Conservation (phyloP, 2,888 invertebrate genomes). For the Alitta virens region DNA sequence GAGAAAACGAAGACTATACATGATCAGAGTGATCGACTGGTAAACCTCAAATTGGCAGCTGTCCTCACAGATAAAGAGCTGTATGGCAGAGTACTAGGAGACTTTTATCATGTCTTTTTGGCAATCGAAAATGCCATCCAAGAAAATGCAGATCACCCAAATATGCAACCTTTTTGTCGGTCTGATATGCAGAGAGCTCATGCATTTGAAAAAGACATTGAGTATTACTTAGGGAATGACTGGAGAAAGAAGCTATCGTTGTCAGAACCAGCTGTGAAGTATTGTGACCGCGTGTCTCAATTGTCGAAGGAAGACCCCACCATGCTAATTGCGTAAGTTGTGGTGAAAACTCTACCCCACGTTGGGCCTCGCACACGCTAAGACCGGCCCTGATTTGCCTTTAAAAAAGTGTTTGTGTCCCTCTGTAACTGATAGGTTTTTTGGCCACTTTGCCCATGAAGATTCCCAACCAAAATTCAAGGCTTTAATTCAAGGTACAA, state of each 20-base stretch:
- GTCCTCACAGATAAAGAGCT: conserved; percentile 26
- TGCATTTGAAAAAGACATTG: conserved; percentile 30
- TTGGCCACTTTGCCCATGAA: too few species aligned
- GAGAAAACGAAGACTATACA: conserved; percentile 24
- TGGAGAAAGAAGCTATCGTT: conserved; percentile 25
- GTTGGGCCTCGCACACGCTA: too few species aligned
- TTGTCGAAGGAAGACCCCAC: conserved; percentile 21
- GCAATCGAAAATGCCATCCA: conserved; percentile 30
- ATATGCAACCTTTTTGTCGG: conserved; percentile 18
- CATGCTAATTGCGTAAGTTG: conserved; percentile 29
- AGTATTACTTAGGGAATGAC: conserved; percentile 29
- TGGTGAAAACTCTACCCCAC: too few species aligned
- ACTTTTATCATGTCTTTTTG: conserved; percentile 33
- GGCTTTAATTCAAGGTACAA: too few species aligned
- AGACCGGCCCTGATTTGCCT: too few species aligned
- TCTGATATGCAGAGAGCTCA: conserved; percentile 24
- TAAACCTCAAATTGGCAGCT: conserved; percentile 29
- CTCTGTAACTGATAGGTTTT: too few species aligned
- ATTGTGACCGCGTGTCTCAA: conserved; percentile 27
- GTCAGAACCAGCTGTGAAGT: conserved; percentile 23
- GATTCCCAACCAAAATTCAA: too few species aligned
- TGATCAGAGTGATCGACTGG: conserved; percentile 28
- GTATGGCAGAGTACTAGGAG: conserved; percentile 25
- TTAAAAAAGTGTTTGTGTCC: too few species aligned
- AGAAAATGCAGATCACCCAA: conserved; percentile 18